A percentile compares a stretch with the other conserved stretches of the same genome.
These are phyloP conservation scores for Aphaenogaster rudis DNA, from an alignment of 1,140 invertebrate species.

Conservation along the genomic window DNA sequence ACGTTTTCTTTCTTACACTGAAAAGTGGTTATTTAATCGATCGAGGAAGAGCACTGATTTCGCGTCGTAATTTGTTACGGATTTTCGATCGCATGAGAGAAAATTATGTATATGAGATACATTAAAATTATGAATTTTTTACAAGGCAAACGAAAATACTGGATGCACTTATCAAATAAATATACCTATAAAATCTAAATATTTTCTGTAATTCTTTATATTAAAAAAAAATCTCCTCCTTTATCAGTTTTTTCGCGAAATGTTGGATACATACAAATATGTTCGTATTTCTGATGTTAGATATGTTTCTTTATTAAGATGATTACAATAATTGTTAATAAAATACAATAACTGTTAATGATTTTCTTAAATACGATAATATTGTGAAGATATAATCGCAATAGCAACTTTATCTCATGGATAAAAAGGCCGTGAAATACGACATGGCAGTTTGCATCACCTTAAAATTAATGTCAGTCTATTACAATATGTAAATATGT, in stretches of 20 bases:
- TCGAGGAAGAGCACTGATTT: neutral
- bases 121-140: neutral
- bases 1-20: neutral
- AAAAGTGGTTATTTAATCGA: neutral
- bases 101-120: neutral
- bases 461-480: conserved; percentile 28
- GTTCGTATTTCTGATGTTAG: neutral
- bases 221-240: neutral
- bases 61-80: neutral
- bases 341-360: neutral
- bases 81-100: neutral
- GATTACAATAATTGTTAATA: neutral
- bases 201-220: neutral
- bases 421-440: conserved; percentile 21
- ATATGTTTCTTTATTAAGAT: neutral
- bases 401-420: neutral
- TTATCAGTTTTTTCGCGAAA: neutral
- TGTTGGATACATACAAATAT: neutral
- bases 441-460: conserved; percentile 36
- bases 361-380: neutral
- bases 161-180: neutral
- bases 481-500: conserved; percentile 1
- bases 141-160: neutral
- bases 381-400: neutral
- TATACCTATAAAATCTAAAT: neutral